phyloP scores from a whole-genome alignment of 2,797 vertebrate species.

The Macroramphosus scolopax region DNA sequence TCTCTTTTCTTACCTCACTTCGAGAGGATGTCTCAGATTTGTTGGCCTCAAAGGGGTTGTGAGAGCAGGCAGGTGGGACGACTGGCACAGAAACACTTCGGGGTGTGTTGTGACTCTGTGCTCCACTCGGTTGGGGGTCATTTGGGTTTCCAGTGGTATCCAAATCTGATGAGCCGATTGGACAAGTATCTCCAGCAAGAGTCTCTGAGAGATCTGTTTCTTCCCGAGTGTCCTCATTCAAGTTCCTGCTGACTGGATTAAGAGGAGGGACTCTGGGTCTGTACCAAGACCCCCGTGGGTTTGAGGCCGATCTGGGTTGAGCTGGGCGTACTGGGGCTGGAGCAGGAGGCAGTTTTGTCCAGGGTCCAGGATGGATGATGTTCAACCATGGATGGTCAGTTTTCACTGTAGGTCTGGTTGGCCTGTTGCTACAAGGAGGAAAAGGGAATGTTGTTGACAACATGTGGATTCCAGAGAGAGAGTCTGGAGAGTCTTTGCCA shows the following conservation, averaged over 20 bases:
- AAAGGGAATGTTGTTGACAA: too few species aligned
- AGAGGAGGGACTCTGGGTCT: constrained; percentile 18
- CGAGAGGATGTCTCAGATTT: constrained; percentile 64
- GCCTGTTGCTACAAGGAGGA: constrained; percentile 4
- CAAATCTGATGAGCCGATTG: neutral
- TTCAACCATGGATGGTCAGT: constrained; percentile 81
- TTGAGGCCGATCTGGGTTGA: constrained; percentile 42
- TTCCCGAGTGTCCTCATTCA: constrained; percentile 12
- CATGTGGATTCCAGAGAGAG: too few species aligned
- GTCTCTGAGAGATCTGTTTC: neutral
- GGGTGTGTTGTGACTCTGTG: constrained; percentile 67
- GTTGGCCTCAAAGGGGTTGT: constrained; percentile 30
- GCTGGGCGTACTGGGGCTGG: constrained; percentile 33
- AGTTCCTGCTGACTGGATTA: constrained; percentile 61
- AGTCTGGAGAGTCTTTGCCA: too few species aligned
- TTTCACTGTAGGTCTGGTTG: constrained; percentile 22
- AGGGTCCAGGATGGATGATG: constrained; percentile 83
- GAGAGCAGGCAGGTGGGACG: constrained; percentile 48
- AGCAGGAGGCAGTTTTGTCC: constrained; percentile 79
- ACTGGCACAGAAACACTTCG: constrained; percentile 88
- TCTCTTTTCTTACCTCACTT: constrained; percentile 52
- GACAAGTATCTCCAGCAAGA: neutral
- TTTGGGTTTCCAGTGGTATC: neutral
- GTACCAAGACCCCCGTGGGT: constrained; percentile 7
- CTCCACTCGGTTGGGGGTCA: neutral